Base-by-base conservation (phyloP, 2,797 vertebrate genomes). In the Sebastes nivosus region DNA sequence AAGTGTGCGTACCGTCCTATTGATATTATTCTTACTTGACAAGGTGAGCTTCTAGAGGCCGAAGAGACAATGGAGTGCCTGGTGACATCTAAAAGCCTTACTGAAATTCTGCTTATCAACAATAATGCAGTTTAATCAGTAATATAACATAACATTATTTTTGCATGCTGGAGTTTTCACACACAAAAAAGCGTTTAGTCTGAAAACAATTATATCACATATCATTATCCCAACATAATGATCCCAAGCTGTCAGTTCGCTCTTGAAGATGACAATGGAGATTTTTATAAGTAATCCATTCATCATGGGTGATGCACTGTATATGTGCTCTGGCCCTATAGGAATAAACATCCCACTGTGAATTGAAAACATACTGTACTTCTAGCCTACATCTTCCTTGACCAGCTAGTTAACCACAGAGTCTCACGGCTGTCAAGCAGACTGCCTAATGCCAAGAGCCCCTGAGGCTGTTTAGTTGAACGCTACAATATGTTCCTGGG, bases 371-470 rank as follows among this genome's bases (percentile, higher is more conserved):
- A 29, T 65, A 32, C 59, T 72, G 22, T 14, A 50, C 65, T 67
- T 70, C 36, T 61, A 10, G 59, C 63, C 66, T 58, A 58, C 59
- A 73, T 73, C 71, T 36, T 83, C n/a, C 30, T 58, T 80, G 32
- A 66, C 2, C 72, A 69, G 54, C 14, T 36, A 52, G 65, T 84
- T 78, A 85, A 81, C 72, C 77, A 38, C 58, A 22, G 7, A 54
- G 75, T 63, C 75, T 72, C 2, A 13, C 75, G 63, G 65, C 82
- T 87, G 82, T 80, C 76, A 81, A 12, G 76, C 75, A 76, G n/a
- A 79, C 83, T 60, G 74, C 38, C 30, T 86, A 22, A 50, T 76
- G 60, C 54, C 36, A 73, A 4, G 52, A 76, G 9, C 8, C 69
- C 75, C 67, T 6, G 4, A 69, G 72, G 81, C 77, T 81, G 8